Base-by-base conservation (phyloP, 2,888 invertebrate genomes). In the Psylliodes chrysocephalus region DNA sequence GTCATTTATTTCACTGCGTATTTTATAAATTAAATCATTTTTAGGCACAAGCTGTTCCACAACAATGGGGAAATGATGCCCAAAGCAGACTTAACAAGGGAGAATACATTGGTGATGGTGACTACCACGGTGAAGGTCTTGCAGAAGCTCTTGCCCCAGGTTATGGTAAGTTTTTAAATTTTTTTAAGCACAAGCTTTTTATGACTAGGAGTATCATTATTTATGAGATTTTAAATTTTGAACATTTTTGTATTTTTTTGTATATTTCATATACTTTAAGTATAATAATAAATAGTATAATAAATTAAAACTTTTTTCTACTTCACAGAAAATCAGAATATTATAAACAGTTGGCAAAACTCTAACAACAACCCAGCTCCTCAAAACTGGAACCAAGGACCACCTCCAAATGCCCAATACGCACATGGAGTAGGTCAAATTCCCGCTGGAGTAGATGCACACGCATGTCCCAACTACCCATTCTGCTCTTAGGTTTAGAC, bases 91-190 rank as follows among this genome's bases (percentile, higher is more conserved):
- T 82, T 60, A 79, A 81, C 69, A 72, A 73, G 59, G 81, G 81
- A 38, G 78, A 75, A 65, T 81, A 82, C 75, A 79, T 76, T 65
- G 82, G 81, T 51, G 81, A 82, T 71, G 81, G 81, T 49, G 82
- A 83, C 69, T 83, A 81, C 75, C 81, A 75, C 66, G 83, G 83
- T 10, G 83, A 83, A 78, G 83, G 83, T 59, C 76, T 83, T 18
- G 79, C 79, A 44, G 83, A 83, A 74, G 77, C 82, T 71, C 81
- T 81, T 57, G 82, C 82, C 60, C 73, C 73, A 46, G 75, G 73
- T 42, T 79, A 77, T 66, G 71, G 65, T 63, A 12, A 63, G 68
- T 49, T 28, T 19, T 12, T 18, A 25, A 1, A 6, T n/a, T 38
- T 38, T 17, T 40, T 4, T 2, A 12, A 7, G 40, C 1, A 15